Conservation (phyloP, 2,113 vertebrate genomes). For the Probosciger aterrimus region DNA sequence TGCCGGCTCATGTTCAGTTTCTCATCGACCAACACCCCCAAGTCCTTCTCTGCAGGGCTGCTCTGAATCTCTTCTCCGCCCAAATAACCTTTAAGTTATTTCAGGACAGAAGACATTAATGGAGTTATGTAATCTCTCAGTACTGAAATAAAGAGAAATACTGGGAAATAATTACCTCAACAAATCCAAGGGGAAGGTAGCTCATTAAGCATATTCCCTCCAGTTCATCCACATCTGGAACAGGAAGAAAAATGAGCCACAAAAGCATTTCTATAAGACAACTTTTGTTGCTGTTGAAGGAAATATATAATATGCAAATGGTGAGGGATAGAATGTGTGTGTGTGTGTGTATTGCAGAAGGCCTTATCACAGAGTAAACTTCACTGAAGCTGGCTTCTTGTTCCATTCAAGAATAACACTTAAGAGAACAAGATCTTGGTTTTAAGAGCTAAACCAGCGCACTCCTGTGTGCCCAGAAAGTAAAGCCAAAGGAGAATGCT, state of each 20-base stretch:
- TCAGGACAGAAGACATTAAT: not conserved
- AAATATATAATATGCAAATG: rapidly evolving
- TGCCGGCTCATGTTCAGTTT: too few relatives aligned
- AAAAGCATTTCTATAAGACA: not conserved
- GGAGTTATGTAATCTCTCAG: not conserved
- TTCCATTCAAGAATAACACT: not conserved
- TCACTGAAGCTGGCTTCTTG: not conserved
- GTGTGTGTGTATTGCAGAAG: not conserved
- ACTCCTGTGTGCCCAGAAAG: not conserved
- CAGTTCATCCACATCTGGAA: not conserved
- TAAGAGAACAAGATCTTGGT: not conserved
- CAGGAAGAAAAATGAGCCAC: not conserved
- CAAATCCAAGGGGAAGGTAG: not conserved
- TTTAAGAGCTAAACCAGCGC: not conserved
- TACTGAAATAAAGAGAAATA: not conserved
- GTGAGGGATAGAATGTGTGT: not conserved
- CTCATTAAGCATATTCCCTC: not conserved
- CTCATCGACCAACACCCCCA: too few relatives aligned
- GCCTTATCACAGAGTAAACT: not conserved
- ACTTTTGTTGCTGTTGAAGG: not conserved
- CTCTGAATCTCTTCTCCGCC: too few relatives aligned
- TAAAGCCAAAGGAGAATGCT: not conserved
- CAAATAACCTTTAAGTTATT: not conserved
- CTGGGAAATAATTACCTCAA: not conserved
- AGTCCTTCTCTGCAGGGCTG: too few relatives aligned